These are phyloP conservation scores for Pimephales promelas DNA, from an alignment of 2,113 vertebrate species.

Conservation along the genomic window DNA sequence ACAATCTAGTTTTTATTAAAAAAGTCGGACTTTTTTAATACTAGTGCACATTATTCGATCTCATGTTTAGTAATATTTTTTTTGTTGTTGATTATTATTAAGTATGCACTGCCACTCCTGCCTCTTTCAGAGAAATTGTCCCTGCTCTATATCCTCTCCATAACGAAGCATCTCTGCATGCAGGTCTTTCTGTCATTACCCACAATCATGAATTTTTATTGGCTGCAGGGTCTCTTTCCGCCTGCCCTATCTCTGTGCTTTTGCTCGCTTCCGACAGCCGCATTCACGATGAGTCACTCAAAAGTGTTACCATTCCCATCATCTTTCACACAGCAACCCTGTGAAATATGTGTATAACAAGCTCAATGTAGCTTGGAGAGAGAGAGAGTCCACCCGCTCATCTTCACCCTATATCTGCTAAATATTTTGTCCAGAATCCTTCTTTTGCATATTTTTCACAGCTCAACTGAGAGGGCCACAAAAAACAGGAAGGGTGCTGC, in stretches of 20 bases:
- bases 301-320: conserved; percentile 21
- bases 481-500: conserved; percentile 1
- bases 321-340: not conserved
- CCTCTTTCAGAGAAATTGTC: not conserved
- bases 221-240: conserved; percentile 38
- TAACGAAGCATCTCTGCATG: conserved; percentile 38
- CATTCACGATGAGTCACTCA: conserved; percentile 47
- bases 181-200: conserved; percentile 44
- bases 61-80: not conserved
- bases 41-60: not conserved
- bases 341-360: conserved; percentile 47
- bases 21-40: not conserved
- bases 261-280: conserved; percentile 12
- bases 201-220: conserved; percentile 59
- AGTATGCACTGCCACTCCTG: not conserved
- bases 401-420: not conserved
- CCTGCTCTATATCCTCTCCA: not conserved
- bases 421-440: conserved; percentile 13
- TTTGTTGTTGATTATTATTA: conserved; percentile 8
- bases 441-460: conserved; percentile 28
- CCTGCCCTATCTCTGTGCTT: conserved; percentile 28
- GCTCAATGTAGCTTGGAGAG: not conserved
- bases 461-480: conserved; percentile 11
- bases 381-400: not conserved
- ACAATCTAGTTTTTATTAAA: not conserved